These are phyloP conservation scores for Acronicta leporina DNA, from an alignment of 2,888 invertebrate genomes.

Conservation along the genomic window DNA sequence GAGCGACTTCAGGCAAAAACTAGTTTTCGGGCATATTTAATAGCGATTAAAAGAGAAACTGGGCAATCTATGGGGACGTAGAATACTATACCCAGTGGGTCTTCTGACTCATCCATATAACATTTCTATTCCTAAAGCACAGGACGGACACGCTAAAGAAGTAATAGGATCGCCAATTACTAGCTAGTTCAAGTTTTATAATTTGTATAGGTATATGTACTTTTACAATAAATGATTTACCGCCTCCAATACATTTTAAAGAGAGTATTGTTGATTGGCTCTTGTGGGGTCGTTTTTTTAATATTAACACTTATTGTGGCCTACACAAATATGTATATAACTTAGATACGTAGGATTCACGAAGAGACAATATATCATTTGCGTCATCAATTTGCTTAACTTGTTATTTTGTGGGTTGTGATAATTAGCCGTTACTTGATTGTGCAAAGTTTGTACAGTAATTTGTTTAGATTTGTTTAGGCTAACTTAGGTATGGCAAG, in stretches of 20 bases:
- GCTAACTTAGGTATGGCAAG: too few species aligned
- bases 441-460: conserved; percentile 2
- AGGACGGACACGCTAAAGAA: not conserved
- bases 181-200: too few species aligned
- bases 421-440: conserved; percentile 25
- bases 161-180: not conserved
- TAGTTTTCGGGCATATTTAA: too few species aligned
- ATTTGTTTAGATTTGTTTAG: too few species aligned
- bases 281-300: conserved; percentile 33
- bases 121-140: not conserved
- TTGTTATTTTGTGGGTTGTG: conserved; percentile 29
- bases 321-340: not conserved
- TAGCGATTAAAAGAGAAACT: too few species aligned
- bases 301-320: too few species aligned
- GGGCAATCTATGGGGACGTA: too few species aligned
- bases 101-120: too few species aligned
- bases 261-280: conserved; percentile 12
- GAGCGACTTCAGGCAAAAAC: too few species aligned
- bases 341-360: conserved; percentile 45
- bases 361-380: conserved; percentile 25
- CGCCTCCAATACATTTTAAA: not conserved
- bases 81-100: too few species aligned
- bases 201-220: too few species aligned
- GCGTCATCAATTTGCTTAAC: conserved; percentile 18
- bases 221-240: too few species aligned